phyloP scores from a whole-genome alignment of 2,888 invertebrate species.

The Drosophila picticornis region DNA sequence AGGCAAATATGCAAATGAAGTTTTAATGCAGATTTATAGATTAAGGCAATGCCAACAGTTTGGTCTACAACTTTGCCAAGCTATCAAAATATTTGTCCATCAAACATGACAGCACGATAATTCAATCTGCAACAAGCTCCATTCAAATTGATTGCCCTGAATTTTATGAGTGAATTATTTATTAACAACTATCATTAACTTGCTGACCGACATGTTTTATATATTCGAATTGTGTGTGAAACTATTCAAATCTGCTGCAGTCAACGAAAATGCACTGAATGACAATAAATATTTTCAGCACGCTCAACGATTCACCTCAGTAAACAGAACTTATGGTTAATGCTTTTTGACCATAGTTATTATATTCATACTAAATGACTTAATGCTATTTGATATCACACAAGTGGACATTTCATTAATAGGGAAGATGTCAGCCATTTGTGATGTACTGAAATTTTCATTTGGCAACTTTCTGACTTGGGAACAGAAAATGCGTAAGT shows the following conservation, averaged over 20 bases:
- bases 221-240: constrained; percentile 14
- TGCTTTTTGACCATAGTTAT: not conserved
- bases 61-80: constrained; percentile 19
- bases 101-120: constrained; percentile 25
- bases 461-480: constrained; percentile 4
- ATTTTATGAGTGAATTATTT: constrained; percentile 31
- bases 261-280: not conserved
- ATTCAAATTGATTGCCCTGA: constrained; percentile 13
- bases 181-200: constrained; percentile 50
- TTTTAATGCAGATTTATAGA: constrained; percentile 76
- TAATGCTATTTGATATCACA: not conserved
- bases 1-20: constrained; percentile 60
- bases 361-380: not conserved
- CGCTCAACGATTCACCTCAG: not conserved
- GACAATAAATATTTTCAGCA: not conserved
- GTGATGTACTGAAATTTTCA: not conserved
- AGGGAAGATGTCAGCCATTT: not conserved
- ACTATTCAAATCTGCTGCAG: constrained; percentile 18
- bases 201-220: constrained; percentile 7
- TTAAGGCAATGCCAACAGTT: constrained; percentile 45
- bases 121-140: constrained; percentile 1
- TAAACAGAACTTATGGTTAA: not conserved
- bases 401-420: not conserved
- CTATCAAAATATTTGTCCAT: constrained; percentile 38
- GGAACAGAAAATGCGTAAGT: constrained; percentile 5